Evolutionary conservation across 2,888 invertebrate species (phyloP), one percentile per base, ranked within the genome.

Genomic region (Nomada ferruginata): DNA sequence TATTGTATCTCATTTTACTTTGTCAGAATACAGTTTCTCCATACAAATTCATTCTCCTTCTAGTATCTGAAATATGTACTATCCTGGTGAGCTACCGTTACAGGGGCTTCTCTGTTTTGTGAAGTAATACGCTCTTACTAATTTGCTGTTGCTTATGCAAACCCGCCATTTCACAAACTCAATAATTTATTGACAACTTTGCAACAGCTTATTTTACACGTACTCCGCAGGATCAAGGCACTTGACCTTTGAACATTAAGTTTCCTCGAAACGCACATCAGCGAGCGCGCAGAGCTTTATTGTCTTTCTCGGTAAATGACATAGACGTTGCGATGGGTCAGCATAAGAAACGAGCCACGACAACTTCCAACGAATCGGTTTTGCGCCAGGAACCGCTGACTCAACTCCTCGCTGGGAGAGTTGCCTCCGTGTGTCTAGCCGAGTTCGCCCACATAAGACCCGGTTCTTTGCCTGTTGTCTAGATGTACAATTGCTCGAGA

Each of bases 361-460:
- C 64, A 55, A 63, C 57, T 52, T 63, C 72, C 69, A 70, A 59
- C 64, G 69, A 76, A 79, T 87, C 70, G 70, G 69, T 79, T 79
- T 87, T 72, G 79, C 76, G 77, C 65, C 70, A 85, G 83, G 83
- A 83, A 83, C 76, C 75, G 85, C 89, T 88, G 87, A 89, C 89
- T 89, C 89, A 87, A 90, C 55, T 76, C 29, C 29, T 29, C 29
- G 47, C 42, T 64, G 79, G 80, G 84, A 83, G 81, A 85, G 88
- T 84, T 87, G 79, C 81, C 84, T 82, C 83, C 64, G 82, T 80
- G 79, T 76, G 88, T 89, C 89, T 88, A 87, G 87, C 79, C 87
- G 83, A 88, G 84, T 88, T 86, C 89, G 90, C 89, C 89, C 89
- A 89, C 89, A 85, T 85, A 63, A 79, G 66, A 52, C 78, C 76